Base-by-base conservation (phyloP, 2,797 vertebrate genomes). In the Sebastiscus tertius region DNA sequence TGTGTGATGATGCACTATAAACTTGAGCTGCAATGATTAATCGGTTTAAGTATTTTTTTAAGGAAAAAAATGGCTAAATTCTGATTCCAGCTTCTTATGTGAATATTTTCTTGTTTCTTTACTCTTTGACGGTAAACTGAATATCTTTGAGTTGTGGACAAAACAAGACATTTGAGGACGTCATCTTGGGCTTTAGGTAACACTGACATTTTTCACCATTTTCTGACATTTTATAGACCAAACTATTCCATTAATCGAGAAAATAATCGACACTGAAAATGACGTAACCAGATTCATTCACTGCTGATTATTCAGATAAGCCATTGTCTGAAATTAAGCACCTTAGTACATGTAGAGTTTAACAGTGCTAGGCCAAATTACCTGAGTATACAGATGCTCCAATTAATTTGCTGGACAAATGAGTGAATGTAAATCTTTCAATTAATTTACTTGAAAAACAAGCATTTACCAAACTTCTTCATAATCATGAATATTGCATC, bases 401-500 rank as follows among this genome's bases (percentile, higher is more conserved):
- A 20, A 11, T 52, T 34, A 1, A 46, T 58, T 3, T 59, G 6
- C 10, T 12, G 7, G 13, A 34, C 36, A 67, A 13, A 62, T 24
- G 4, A 22, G 2, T 36, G 1, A 20, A 36, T 60, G 1, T 13
- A 24, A 0, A 16, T 42, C 7, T 14, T 24, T 24, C 24, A 24
- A 2, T 24, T 24, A 24, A 31, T 54, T 27, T 26, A 16, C 1
- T 42, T 14, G 18, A 12, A 60, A 46, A 63, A 9, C 0, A 14
- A 3, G 31, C 2, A 64, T 22, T 26, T 20, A 34, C 2, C 0
- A 2, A 2, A 62, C 31, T 0, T 27, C 13, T 10, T 18, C 2
- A 4, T 1, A 1, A 3, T 8, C n/a, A 8, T 29, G 8, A 34
- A 24, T 12, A 39, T 24, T 4, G 3, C 3, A 24, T 36, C 0